A percentile compares a stretch with the other conserved stretches of the same genome.
These are phyloP conservation scores for Poliocrania exsul DNA, from an alignment of 2,797 vertebrate genomes.

Conservation along the genomic window DNA sequence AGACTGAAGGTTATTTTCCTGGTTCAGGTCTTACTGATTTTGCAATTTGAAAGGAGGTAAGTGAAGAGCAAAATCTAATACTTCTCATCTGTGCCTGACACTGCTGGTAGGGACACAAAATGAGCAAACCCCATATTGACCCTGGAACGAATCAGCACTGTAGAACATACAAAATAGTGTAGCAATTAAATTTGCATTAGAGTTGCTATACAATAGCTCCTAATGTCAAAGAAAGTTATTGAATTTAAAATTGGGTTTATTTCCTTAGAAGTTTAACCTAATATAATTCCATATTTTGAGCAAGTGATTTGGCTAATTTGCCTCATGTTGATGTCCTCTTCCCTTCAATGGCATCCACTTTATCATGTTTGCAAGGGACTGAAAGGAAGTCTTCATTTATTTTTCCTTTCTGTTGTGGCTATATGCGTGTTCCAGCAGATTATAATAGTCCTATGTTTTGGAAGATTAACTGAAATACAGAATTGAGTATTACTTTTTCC, in stretches of 20 bases:
- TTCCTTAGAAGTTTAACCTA: background rate
- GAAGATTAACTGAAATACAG: constrained; percentile 28
- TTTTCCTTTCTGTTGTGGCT: background rate
- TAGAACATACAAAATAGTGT: background rate
- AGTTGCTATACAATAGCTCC: background rate
- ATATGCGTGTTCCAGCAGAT: background rate
- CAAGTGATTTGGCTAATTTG: background rate
- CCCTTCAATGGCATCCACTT: background rate
- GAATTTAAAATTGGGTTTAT: constrained; percentile 11
- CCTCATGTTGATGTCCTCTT: background rate
- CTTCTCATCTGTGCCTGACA: background rate
- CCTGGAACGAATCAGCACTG: background rate
- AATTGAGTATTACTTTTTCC: background rate
- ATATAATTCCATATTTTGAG: background rate
- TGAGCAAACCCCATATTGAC: background rate
- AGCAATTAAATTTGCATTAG: constrained; percentile 6
- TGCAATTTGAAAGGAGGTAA: background rate
- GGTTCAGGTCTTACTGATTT: background rate
- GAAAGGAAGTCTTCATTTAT: background rate
- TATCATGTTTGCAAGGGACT: background rate
- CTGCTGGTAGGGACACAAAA: background rate
- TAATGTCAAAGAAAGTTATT: background rate
- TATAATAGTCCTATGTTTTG: background rate
- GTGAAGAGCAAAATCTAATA: background rate
- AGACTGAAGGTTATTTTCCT: constrained; percentile 20